Conservation (phyloP, 2,113 vertebrate species). For the Tachuris rubrigastra region DNA sequence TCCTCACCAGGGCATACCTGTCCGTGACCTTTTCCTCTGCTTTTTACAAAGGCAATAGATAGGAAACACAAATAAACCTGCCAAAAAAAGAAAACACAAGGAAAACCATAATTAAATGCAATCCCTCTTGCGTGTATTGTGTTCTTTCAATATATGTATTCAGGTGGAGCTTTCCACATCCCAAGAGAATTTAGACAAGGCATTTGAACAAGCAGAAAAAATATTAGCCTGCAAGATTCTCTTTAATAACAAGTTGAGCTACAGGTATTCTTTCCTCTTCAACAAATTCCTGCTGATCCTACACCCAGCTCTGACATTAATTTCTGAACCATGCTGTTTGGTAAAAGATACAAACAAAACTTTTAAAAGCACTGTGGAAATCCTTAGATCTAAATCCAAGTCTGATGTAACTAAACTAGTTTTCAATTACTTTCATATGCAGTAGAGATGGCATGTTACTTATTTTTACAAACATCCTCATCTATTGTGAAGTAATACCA, state of each 20-base stretch:
- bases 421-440: background rate
- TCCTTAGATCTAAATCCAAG: background rate
- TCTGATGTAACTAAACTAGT: background rate
- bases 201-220: background rate
- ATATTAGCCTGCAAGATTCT: background rate
- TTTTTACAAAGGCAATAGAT: constrained; percentile 97
- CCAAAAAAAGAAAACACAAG: constrained; percentile 5
- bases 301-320: background rate
- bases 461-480: background rate
- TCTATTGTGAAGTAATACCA: background rate
- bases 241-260: background rate
- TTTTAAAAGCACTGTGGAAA: background rate
- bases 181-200: background rate
- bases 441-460: background rate
- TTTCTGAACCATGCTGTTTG: background rate
- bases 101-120: background rate
- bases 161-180: background rate
- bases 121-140: background rate
- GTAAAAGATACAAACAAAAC: background rate
- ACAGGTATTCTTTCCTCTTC: background rate
- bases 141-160: fast-evolving
- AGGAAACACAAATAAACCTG: constrained; percentile 92
- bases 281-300: background rate
- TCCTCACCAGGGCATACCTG: constrained; percentile 81
- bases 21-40: constrained; percentile 89